Conservation (phyloP, 1,140 invertebrate genomes). For the Zaprionus capensis region DNA sequence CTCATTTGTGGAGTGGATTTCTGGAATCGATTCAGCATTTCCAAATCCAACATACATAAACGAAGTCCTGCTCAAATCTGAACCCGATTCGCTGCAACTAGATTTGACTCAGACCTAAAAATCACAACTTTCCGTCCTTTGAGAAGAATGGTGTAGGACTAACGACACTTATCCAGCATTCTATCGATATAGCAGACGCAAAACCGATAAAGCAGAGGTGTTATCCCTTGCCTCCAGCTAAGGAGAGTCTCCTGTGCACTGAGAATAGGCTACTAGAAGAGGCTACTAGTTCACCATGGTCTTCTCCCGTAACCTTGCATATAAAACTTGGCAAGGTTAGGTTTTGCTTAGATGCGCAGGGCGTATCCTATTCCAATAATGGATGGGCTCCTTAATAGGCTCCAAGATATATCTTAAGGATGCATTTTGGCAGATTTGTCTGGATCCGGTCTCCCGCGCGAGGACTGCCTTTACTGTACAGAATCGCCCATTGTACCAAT, state of each 20-base stretch:
- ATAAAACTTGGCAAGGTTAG: no score
- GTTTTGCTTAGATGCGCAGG: no score
- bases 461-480: no score
- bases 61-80: no score
- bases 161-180: conserved; percentile 3
- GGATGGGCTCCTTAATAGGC: background rate
- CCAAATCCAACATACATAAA: no score
- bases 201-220: conserved; percentile 16
- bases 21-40: no score
- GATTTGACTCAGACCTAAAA: background rate
- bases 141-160: background rate
- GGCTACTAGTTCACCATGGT: background rate
- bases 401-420: conserved; percentile 8
- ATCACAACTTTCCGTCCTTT: conserved; percentile 2
- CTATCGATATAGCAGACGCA: conserved; percentile 3
- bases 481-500: no score
- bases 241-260: no score
- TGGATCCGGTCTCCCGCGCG: background rate
- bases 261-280: no score
- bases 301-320: no score
- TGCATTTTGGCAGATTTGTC: background rate
- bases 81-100: background rate
- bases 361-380: background rate
- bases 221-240: background rate
- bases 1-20: no score